phyloP scores from a whole-genome alignment of 2,888 invertebrate genomes.

The Amphipyra tragopoginis region DNA sequence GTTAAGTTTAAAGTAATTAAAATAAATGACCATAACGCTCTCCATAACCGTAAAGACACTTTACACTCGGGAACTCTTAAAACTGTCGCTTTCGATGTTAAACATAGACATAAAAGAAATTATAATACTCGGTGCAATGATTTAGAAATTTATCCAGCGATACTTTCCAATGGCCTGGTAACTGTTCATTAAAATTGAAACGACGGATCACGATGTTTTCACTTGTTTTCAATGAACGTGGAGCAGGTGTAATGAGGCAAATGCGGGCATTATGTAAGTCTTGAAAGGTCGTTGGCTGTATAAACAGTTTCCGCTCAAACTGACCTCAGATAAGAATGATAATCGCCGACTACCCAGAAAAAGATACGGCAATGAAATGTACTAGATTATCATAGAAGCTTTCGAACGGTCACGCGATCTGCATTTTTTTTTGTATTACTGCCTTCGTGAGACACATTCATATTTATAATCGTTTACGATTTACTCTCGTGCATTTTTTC shows the following conservation, averaged over 20 bases:
- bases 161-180: conserved; percentile 48
- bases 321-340: conserved; percentile 1
- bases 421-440: not conserved
- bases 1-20: conserved; percentile 7
- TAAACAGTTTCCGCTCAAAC: conserved; percentile 15
- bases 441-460: too few species aligned
- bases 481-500: too few species aligned
- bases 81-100: conserved; percentile 48
- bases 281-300: not conserved
- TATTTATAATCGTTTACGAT: too few species aligned
- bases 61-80: conserved; percentile 26
- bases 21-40: conserved; percentile 15
- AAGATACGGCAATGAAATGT: not conserved
- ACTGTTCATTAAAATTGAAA: conserved; percentile 47
- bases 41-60: conserved; percentile 36
- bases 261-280: conserved; percentile 32
- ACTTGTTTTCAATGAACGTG: conserved; percentile 45
- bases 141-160: conserved; percentile 52
- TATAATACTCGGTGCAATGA: conserved; percentile 52
- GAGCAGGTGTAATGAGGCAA: conserved; percentile 35
- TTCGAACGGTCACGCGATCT: not conserved
- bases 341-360: not conserved
- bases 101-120: conserved; percentile 51
- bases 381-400: too few species aligned
- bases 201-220: conserved; percentile 44